These are phyloP conservation scores for Characodon lateralis DNA, from an alignment of 2,797 vertebrate species.

Conservation along the genomic window DNA sequence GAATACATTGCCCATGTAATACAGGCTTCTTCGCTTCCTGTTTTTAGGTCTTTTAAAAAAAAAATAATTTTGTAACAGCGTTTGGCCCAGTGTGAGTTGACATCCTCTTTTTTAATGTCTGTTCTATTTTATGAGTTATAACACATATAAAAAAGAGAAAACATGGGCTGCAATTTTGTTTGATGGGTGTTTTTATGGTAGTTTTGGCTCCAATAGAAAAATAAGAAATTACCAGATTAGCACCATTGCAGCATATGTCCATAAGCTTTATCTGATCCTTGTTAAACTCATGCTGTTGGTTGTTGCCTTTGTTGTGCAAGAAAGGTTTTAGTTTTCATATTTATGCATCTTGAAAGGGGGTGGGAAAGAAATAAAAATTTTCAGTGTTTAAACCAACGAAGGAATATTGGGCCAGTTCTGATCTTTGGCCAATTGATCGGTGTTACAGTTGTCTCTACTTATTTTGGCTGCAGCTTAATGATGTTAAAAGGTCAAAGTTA, in stretches of 20 bases:
- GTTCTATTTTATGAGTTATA: background rate
- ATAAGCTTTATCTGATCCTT: background rate
- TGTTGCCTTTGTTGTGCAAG: background rate
- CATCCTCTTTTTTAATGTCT: background rate
- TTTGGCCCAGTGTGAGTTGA: background rate
- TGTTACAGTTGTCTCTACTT: background rate
- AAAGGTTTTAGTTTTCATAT: background rate
- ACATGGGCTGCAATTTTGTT: background rate
- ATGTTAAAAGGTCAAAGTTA: background rate
- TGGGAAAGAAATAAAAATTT: background rate
- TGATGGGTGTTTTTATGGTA: background rate
- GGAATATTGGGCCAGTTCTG: background rate
- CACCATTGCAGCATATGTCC: background rate
- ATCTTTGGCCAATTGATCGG: background rate
- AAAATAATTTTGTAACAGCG: no score
- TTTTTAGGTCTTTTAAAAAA: background rate
- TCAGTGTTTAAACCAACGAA: background rate
- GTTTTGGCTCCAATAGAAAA: no score
- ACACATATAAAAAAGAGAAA: background rate
- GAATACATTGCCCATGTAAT: background rate
- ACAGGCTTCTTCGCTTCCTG: background rate
- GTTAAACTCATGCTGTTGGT: background rate
- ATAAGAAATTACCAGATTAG: background rate
- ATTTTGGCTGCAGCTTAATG: background rate
- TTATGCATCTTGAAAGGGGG: background rate